Evolutionary conservation across 2,888 invertebrate genomes (phyloP), one percentile per base, ranked within the genome.

Genomic region (Chromoteleia sp.): DNA sequence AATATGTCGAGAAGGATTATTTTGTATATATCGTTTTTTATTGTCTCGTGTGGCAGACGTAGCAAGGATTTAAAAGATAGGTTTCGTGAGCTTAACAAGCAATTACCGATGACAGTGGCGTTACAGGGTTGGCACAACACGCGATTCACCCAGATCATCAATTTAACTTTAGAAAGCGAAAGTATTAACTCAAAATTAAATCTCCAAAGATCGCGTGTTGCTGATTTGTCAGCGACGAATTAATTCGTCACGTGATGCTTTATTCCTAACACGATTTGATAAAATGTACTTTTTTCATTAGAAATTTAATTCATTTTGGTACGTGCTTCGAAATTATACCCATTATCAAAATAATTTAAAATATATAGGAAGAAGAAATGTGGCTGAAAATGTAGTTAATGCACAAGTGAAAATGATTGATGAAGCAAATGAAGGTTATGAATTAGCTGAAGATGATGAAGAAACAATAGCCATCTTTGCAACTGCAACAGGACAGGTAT

Each of bases 391-490:
- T 30, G 10, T 36, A 1, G n/a, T 21, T 21, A 30, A 52, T 5
- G 3, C 19, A 8, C 36, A 73, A 56, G 8, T 33, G 7, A 59
- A 73, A 58, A 8, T 63, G 5, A 1, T 45, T 7, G 58, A 43
- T n/a, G 67, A 71, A 36, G 5, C 41, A 6, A 65, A 30, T 15
- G 59, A 58, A 10, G 87, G 87, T 14, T 76, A 68, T 25, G 63
- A 58, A 30, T 7, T 33, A 19, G 52, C 48, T 7, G 84, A 83
- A 7, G 81, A 85, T 19, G 87, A 86, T 1, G 87, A 87, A 65
- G 91, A 92, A 85, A 92, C 92, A 8, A 91, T 92, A 36, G 92
- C 92, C 5, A 91, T 90, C 6, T 92, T 92, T 81, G 86, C 90
- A 43, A 92, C 92, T 10, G 88, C 91, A 1, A 85, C 88, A 7